phyloP scores from a whole-genome alignment of 2,888 invertebrate species.

The Cepaea hortensis region DNA sequence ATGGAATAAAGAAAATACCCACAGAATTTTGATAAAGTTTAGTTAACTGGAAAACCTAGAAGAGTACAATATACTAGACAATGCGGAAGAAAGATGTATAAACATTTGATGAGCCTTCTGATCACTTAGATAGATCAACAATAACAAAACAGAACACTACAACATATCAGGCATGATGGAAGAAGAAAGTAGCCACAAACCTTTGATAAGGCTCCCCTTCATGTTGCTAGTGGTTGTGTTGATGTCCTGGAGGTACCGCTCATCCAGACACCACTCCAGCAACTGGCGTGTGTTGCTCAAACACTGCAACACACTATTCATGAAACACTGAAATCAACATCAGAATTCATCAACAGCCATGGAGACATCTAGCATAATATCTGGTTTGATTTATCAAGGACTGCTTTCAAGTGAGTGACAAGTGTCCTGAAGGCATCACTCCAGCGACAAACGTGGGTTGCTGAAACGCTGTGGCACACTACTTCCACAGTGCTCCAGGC shows the following conservation, averaged over 20 bases:
- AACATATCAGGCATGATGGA: not conserved
- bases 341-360: no score
- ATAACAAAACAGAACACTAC: no score
- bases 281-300: slow-evolving; percentile 88
- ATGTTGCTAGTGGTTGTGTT: slow-evolving; percentile 87
- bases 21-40: no score
- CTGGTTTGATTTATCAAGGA: no score
- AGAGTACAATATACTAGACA: no score
- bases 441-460: slow-evolving; percentile 86
- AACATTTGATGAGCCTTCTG: no score
- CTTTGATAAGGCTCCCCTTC: slow-evolving; percentile 86
- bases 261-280: slow-evolving; percentile 84
- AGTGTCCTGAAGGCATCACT: slow-evolving; percentile 80
- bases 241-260: slow-evolving; percentile 83
- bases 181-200: slow-evolving; percentile 20
- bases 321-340: slow-evolving; percentile 81
- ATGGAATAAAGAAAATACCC: no score
- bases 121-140: no score
- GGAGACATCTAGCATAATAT: no score
- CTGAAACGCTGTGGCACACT: slow-evolving; percentile 91
- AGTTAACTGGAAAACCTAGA: no score
- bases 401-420: no score
- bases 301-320: slow-evolving; percentile 92
- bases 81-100: no score
- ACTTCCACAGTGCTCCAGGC: slow-evolving; percentile 88